These are phyloP conservation scores for Cyanoliseus patagonus DNA, from an alignment of 2,113 vertebrate species.

Conservation along the genomic window DNA sequence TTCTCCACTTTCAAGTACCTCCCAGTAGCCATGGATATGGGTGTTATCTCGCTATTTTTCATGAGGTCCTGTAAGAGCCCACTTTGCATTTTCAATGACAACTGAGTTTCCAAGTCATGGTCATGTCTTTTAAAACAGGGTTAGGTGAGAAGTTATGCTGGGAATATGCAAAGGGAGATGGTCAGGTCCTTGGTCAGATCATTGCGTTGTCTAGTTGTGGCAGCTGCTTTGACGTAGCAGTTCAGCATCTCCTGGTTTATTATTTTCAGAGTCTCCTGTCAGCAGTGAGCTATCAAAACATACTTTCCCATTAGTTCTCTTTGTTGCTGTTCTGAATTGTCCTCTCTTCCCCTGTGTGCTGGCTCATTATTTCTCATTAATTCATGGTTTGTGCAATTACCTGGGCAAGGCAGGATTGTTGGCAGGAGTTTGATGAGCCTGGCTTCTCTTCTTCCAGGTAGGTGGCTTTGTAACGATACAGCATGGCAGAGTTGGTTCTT, in stretches of 20 bases:
- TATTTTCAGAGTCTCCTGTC: neutral
- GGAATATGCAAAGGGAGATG: neutral
- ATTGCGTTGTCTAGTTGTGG: neutral
- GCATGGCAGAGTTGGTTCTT: neutral
- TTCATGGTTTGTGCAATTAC: slow-evolving; percentile 36
- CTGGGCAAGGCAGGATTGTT: neutral
- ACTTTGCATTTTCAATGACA: neutral
- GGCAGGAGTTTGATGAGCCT: neutral
- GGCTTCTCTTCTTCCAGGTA: neutral
- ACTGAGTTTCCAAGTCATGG: neutral
- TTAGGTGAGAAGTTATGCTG: neutral
- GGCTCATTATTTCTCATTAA: slow-evolving; percentile 49
- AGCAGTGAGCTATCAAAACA: neutral
- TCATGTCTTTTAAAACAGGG: neutral
- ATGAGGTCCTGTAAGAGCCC: neutral
- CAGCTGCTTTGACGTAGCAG: neutral
- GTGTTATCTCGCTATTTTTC: neutral
- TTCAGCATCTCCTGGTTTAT: neutral
- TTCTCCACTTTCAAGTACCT: neutral
- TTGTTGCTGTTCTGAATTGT: neutral
- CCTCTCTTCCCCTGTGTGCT: slow-evolving; percentile 18
- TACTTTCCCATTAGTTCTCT: neutral
- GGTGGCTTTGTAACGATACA: neutral
- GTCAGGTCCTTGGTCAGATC: neutral
- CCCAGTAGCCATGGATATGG: neutral